Evolutionary conservation across 2,797 vertebrate genomes (phyloP).

Genomic region (Aplochiton taeniatus): DNA sequence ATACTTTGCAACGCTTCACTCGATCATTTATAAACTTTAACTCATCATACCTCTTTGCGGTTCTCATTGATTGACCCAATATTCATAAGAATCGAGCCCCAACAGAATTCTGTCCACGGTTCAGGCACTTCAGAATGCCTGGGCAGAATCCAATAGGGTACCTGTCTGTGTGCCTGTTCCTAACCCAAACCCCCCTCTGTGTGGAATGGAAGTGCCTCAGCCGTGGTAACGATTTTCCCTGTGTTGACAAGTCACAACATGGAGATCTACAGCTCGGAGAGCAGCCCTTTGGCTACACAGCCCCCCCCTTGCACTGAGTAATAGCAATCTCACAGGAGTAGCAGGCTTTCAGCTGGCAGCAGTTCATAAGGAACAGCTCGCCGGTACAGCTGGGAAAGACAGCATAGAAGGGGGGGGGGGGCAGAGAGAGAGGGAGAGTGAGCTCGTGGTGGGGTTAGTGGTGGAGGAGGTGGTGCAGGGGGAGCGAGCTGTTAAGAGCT

Average conservation of each 20-base stretch:
- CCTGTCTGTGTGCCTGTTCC: constrained; percentile 61
- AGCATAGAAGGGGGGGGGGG: constrained; percentile 46
- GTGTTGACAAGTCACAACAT: constrained; percentile 84
- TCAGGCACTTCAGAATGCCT: background rate
- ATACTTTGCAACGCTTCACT: too few species aligned
- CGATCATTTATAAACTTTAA: too few species aligned
- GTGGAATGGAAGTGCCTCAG: constrained; percentile 74
- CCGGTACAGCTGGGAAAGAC: constrained; percentile 80
- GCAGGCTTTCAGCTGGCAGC: constrained; percentile 80
- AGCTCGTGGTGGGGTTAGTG: constrained; percentile 54
- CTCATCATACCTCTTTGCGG: too few species aligned
- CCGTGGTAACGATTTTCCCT: constrained; percentile 78
- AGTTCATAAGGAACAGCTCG: constrained; percentile 81
- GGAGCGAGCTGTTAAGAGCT: constrained; percentile 71
- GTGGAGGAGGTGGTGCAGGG: constrained; percentile 34
- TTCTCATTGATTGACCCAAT: too few species aligned
- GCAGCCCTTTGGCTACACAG: constrained; percentile 79
- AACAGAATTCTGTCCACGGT: too few species aligned
- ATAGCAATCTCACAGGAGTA: constrained; percentile 81
- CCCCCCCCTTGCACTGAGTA: constrained; percentile 78
- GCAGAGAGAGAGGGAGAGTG: constrained; percentile 46
- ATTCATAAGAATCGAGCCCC: too few species aligned
- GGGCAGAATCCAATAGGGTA: constrained; percentile 45
- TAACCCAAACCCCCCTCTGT: constrained; percentile 66
- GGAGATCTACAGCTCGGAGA: constrained; percentile 81